phyloP scores from a whole-genome alignment of 2,888 invertebrate species.

The Campoletis raptor region DNA sequence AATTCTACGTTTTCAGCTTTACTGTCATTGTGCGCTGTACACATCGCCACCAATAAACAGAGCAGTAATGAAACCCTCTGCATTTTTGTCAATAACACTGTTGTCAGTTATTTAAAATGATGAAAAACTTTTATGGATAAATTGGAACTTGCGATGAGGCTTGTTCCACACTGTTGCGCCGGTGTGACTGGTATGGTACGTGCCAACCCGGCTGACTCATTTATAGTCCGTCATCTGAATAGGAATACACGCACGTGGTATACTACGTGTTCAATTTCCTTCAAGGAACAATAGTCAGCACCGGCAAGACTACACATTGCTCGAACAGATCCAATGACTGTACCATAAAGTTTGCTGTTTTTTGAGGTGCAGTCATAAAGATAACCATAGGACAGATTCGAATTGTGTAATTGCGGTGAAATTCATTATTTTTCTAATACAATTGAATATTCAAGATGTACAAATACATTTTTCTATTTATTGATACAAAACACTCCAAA shows the following conservation, averaged over 20 bases:
- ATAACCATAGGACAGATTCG: neutral
- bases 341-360: neutral
- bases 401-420: neutral
- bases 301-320: conserved; percentile 1
- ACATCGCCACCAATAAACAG: conserved; percentile 7
- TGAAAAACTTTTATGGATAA: neutral
- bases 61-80: conserved; percentile 28
- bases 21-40: neutral
- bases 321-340: neutral
- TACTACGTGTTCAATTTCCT: conserved; percentile 18
- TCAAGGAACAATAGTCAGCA: neutral
- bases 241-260: conserved; percentile 7
- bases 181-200: conserved; percentile 6
- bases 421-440: neutral
- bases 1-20: conserved; percentile 56
- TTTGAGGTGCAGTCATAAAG: neutral
- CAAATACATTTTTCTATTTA: neutral
- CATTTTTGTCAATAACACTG: conserved; percentile 19
- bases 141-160: neutral
- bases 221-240: conserved; percentile 14
- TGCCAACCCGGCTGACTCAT: conserved; percentile 8
- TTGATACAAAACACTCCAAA: no score
- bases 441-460: neutral
- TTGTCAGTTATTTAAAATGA: neutral
- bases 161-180: neutral